Evolutionary conservation across 2,113 vertebrate genomes (phyloP), one percentile per base, ranked within the genome.

Genomic region (Hemichromis elongatus): DNA sequence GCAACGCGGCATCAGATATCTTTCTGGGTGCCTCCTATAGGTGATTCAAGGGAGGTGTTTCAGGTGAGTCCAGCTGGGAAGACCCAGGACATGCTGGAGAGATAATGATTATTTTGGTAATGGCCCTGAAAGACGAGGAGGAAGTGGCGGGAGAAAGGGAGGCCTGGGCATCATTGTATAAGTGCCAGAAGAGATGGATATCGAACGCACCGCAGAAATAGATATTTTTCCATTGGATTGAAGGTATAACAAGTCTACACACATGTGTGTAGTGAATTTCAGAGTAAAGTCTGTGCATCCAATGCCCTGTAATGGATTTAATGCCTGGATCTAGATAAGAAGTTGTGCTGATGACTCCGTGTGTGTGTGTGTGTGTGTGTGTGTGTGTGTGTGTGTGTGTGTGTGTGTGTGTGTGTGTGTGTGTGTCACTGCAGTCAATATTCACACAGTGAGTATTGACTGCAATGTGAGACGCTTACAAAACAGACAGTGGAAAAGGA

Each of bases 321-420:
- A 45, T 30, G 21, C 52, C n/a, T 2, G 12, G n/a, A 26, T 42
- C 21, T 78, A 77, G 83, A 84, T 85, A 80, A 89, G 57, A 66
- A 9, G 4, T 11, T 37, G 59, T 1, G 24, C 7, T n/a, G 77
- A 81, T 91, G 88, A 92, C 88, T 93, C 89, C 37, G 30, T 73
- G 35, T 81, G 50, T 56, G 57, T 79, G 66, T 55, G 52, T 63
- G 63, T 70, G 86, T 50, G 18, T 45, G 57, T 18, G 13, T 26
- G 54, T 52, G 63, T 53, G 40, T 47, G 10, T 52, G 55, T 77
- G 9, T 85, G 37, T 57, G 63, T 52, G 77, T 75, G 77, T 57
- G 37, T 19, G 50, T 56, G 14, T 37, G 54, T 50, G 68, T 53
- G 53, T n/a, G n/a, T n/a, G n/a, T 47, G 18, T 9, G 59, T 61